Percentiles rank a stretch among this genome's conserved stretches.
phyloP scores from a whole-genome alignment of 1,140 invertebrate species.

The Tribolium castaneum region DNA sequence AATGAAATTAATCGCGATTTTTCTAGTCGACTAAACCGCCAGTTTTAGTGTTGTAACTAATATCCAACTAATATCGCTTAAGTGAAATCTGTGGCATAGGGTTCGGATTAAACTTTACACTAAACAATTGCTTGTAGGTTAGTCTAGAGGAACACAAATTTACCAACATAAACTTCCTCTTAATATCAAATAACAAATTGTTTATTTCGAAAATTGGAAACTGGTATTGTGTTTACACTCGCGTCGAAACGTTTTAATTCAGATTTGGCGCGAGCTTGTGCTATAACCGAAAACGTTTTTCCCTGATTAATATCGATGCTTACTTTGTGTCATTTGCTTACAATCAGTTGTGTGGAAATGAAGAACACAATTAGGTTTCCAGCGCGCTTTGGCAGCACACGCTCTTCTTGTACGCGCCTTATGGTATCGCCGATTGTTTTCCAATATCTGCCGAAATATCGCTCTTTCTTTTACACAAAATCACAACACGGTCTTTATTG shows the following conservation, averaged over 20 bases:
- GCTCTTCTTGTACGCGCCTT: slow-evolving; percentile 27
- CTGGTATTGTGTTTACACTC: slow-evolving; percentile 11
- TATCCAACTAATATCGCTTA: slow-evolving; percentile 26
- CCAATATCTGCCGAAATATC: slow-evolving; percentile 34
- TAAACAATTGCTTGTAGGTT: slow-evolving; percentile 27
- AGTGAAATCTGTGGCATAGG: slow-evolving; percentile 6
- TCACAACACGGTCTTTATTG: slow-evolving; percentile 35
- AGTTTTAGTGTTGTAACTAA: slow-evolving; percentile 10
- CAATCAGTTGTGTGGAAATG: slow-evolving; percentile 1
- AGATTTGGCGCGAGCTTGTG: not conserved
- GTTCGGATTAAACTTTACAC: slow-evolving; percentile 27
- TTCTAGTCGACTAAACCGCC: slow-evolving; percentile 1
- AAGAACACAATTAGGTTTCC: slow-evolving; percentile 29
- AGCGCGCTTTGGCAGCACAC: slow-evolving; percentile 19
- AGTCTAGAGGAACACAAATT: slow-evolving; percentile 26
- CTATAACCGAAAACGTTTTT: not conserved
- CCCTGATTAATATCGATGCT: not conserved
- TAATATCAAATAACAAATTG: slow-evolving; percentile 23
- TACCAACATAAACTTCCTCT: slow-evolving; percentile 17
- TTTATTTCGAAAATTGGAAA: slow-evolving; percentile 26
- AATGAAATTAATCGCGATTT: not conserved
- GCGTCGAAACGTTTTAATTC: slow-evolving; percentile 2
- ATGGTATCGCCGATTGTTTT: slow-evolving; percentile 30
- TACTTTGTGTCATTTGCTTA: slow-evolving; percentile 23
- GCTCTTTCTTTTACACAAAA: slow-evolving; percentile 32